Conservation (phyloP, 2,797 vertebrate species). For the Coccyzus lansbergi region DNA sequence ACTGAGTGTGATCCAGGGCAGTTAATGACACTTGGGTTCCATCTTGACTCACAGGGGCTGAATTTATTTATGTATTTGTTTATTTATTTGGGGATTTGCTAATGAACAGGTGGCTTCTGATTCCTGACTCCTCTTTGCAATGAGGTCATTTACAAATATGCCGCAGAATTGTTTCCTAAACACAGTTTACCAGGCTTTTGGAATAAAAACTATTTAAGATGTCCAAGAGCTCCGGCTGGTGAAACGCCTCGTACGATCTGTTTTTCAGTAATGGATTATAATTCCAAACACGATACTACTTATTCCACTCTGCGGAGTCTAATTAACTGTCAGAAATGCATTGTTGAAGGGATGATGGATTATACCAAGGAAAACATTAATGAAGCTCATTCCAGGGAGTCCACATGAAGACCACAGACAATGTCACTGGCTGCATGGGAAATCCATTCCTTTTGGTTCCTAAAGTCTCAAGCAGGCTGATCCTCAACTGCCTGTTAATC, state of each 20-base stretch:
- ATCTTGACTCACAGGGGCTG: neutral
- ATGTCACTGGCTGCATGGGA: constrained; percentile 55
- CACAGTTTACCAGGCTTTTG: constrained; percentile 7
- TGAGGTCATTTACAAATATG: constrained; percentile 18
- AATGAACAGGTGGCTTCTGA: neutral
- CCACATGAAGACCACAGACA: constrained; percentile 49
- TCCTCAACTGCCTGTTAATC: neutral
- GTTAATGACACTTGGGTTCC: neutral
- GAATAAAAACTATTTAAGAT: constrained; percentile 42
- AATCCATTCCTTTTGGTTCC: constrained; percentile 24
- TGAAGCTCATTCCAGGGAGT: constrained; percentile 78
- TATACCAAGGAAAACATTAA: constrained; percentile 80
- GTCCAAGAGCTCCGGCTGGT: constrained; percentile 31
- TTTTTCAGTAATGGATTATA: constrained; percentile 63
- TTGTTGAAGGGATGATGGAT: constrained; percentile 87
- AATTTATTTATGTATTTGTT: neutral
- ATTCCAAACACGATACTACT: constrained; percentile 80
- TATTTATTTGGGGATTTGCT: neutral
- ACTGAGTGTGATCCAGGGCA: neutral
- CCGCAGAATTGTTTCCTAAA: constrained; percentile 22
- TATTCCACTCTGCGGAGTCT: constrained; percentile 83
- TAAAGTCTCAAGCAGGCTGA: neutral
- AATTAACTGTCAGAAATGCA: constrained; percentile 88
- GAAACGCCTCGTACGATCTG: constrained; percentile 18
- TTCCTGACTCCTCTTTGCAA: neutral